Base-by-base conservation (phyloP, 2,888 invertebrate species). In the Physocephala rufipes region DNA sequence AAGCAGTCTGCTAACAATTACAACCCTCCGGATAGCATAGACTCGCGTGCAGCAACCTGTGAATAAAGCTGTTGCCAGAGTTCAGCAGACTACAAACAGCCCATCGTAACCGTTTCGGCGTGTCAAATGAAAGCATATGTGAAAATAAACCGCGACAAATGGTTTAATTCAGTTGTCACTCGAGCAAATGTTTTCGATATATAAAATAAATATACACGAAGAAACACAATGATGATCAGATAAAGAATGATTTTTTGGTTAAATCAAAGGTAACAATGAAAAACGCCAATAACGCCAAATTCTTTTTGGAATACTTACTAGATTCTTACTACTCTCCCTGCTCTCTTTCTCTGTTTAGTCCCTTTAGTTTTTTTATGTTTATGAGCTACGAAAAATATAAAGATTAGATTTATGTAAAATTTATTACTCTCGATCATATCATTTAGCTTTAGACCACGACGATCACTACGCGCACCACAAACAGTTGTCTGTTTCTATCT, bases 141-240 rank as follows among this genome's bases (percentile, higher is more conserved):
- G 86, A 84, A 83, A 84, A 84, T 86, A 86, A 86, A 84, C 85
- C 83, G 79, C 84, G 84, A 86, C 85, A 86, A 86, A 86, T 86
- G 85, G 82, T 82, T 86, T 84, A 85, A 86, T 86, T 86, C 83
- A 82, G 78, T 80, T 82, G 82, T 81, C 83, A 81, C 61, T 65
- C 47, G 68, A 64, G 58, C 70, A 62, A 69, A 70, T 72, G 70
- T 61, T 69, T 62, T 62, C 26, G 62, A 66, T 58, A 64, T 36
- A 9, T 36, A 36, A 36, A 36, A 36, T 36, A 36, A 36, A 36
- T 36, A 36, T 36, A 36, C 36, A 36, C 15, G 13, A 45, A 45
- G 45, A 36, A 36, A 24, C 21, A 24, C n/a, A 9, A 13, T 15
- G 47, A 24, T 24, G 12, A 4, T 36, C 26, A 16, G 47, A 21